Conservation (phyloP, 2,888 invertebrate genomes). For the Rhogogaster chlorosoma region DNA sequence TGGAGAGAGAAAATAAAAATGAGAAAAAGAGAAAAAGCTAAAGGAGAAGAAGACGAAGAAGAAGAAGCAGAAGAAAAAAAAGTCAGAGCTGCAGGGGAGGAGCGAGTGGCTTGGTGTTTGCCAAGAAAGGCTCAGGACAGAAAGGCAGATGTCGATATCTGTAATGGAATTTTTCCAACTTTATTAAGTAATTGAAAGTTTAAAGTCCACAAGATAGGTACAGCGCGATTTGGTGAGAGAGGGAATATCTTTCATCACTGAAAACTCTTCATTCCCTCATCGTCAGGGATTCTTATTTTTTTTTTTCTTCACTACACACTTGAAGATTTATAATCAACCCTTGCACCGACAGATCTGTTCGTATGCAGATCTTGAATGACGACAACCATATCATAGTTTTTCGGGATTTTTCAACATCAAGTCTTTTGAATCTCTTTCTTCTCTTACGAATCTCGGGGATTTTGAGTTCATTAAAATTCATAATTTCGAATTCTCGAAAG, state of each 20-base stretch:
- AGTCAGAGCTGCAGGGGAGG: not conserved
- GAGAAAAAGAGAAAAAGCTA: not conserved
- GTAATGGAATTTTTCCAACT: constrained; percentile 51
- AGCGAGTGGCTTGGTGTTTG: constrained; percentile 46
- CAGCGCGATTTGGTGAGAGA: not conserved
- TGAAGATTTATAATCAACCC: not conserved
- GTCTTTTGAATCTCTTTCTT: too few relatives aligned
- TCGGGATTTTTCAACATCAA: too few relatives aligned
- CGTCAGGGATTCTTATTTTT: not conserved
- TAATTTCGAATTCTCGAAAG: not conserved
- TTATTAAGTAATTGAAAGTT: constrained; percentile 51
- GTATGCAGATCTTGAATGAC: not conserved
- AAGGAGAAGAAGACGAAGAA: not conserved
- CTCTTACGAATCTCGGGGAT: too few relatives aligned
- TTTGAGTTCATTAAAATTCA: too few relatives aligned
- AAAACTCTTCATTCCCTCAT: not conserved
- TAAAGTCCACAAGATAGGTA: constrained; percentile 30
- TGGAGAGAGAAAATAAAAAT: not conserved
- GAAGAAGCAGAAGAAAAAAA: not conserved
- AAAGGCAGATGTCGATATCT: constrained; percentile 43
- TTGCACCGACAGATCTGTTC: not conserved
- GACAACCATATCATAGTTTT: too few relatives aligned
- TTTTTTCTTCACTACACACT: not conserved
- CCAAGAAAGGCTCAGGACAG: constrained; percentile 45
- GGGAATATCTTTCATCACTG: constrained; percentile 5